A percentile compares a stretch with the other conserved stretches of the same genome.
phyloP scores from a whole-genome alignment of 2,113 vertebrate species.

The Ailuropoda melanoleuca region DNA sequence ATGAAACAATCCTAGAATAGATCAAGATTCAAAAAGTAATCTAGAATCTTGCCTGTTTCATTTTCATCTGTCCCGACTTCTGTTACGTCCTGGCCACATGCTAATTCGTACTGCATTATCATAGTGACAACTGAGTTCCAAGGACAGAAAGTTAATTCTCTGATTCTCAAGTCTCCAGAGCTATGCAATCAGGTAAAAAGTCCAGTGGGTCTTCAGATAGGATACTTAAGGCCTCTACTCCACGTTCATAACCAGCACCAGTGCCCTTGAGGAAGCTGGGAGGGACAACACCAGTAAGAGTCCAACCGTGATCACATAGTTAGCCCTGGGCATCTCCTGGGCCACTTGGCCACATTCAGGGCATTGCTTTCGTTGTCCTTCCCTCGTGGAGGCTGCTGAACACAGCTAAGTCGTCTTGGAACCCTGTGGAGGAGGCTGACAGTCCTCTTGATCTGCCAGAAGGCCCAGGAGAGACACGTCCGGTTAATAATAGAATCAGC shows the following conservation, averaged over 20 bases:
- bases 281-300: background rate
- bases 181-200: background rate
- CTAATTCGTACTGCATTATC: background rate
- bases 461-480: constrained; percentile 41
- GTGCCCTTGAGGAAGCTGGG: background rate
- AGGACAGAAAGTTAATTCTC: background rate
- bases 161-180: background rate
- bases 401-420: background rate
- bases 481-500: constrained; percentile 51
- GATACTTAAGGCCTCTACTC: background rate
- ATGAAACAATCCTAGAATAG: background rate
- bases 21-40: background rate
- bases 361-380: background rate
- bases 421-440: background rate
- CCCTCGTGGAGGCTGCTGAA: background rate
- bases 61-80: constrained; percentile 10
- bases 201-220: background rate
- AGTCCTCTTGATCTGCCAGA: background rate
- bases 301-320: background rate
- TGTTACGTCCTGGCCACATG: background rate
- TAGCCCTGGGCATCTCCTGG: background rate
- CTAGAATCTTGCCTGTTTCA: background rate
- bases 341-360: background rate
- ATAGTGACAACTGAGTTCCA: background rate
- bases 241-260: background rate